Percentiles rank a stretch among this genome's conserved stretches.
Evolutionary conservation across 2,113 vertebrate genomes (phyloP).

Genomic region (Brevimyrus niger): DNA sequence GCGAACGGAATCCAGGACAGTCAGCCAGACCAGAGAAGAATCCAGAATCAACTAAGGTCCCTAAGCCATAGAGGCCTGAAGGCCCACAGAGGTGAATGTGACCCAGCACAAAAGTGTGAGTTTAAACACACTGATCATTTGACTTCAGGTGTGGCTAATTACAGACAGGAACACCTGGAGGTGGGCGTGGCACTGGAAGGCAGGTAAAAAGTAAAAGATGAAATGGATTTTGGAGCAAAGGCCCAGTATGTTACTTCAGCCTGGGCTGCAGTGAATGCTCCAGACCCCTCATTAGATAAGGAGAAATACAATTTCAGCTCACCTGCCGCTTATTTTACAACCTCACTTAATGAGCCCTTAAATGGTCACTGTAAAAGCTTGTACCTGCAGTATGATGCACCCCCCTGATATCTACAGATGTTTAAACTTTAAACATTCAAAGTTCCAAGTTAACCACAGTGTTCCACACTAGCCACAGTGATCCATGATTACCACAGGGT

Average conservation of each 20-base stretch:
- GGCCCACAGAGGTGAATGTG: not conserved
- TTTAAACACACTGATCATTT: not conserved
- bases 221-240: too few relatives aligned
- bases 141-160: not conserved
- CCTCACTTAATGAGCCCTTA: not conserved
- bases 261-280: too few relatives aligned
- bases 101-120: not conserved
- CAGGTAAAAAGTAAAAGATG: not conserved
- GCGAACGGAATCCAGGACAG: not conserved
- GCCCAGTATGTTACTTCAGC: too few relatives aligned
- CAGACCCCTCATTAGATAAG: too few relatives aligned
- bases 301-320: not conserved
- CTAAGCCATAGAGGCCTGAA: not conserved
- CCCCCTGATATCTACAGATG: not conserved
- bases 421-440: not conserved
- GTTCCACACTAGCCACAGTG: not conserved
- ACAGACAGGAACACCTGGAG: not conserved
- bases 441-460: not conserved
- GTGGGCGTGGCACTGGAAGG: not conserved
- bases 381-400: not conserved
- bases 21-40: not conserved
- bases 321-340: not conserved
- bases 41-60: not conserved
- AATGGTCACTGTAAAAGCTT: not conserved
- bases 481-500: not conserved